Evolutionary conservation across 2,113 vertebrate genomes (phyloP).

Genomic region (Elachura formosa): DNA sequence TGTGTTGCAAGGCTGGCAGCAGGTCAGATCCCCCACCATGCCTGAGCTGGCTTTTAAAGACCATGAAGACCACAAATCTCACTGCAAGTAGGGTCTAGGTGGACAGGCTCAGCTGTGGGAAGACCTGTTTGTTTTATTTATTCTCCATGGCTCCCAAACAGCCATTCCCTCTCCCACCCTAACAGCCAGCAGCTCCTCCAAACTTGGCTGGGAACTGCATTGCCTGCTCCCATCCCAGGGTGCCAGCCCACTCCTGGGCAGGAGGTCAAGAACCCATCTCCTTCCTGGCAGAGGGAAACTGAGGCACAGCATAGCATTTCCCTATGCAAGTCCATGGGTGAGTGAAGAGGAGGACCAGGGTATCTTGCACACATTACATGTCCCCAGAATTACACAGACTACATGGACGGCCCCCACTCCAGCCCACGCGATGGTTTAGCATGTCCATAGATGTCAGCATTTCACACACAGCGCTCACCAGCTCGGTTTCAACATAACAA

Average conservation of each 20-base stretch:
- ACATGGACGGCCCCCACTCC: not conserved
- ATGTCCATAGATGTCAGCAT: not conserved
- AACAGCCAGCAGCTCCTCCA: rapidly evolving
- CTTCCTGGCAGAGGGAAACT: not conserved
- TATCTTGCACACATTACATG: not conserved
- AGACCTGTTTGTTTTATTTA: not conserved
- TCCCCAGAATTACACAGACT: not conserved
- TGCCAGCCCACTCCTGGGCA: not conserved
- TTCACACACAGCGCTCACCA: not conserved
- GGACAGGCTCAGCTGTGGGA: not conserved
- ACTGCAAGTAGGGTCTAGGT: not conserved
- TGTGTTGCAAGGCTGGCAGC: not conserved
- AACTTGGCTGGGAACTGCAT: not conserved
- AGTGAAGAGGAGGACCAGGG: not conserved
- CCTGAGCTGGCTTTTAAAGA: not conserved
- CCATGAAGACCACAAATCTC: not conserved
- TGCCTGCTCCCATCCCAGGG: not conserved
- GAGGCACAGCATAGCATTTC: not conserved
- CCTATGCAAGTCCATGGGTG: not conserved
- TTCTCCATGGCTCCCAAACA: rapidly evolving
- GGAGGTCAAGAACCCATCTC: not conserved
- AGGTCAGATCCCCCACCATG: not conserved
- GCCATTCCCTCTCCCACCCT: not conserved
- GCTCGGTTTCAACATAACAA: not conserved
- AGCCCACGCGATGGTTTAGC: not conserved